These are phyloP conservation scores for Mythimna albipuncta DNA, from an alignment of 2,888 invertebrate species.

Conservation along the genomic window DNA sequence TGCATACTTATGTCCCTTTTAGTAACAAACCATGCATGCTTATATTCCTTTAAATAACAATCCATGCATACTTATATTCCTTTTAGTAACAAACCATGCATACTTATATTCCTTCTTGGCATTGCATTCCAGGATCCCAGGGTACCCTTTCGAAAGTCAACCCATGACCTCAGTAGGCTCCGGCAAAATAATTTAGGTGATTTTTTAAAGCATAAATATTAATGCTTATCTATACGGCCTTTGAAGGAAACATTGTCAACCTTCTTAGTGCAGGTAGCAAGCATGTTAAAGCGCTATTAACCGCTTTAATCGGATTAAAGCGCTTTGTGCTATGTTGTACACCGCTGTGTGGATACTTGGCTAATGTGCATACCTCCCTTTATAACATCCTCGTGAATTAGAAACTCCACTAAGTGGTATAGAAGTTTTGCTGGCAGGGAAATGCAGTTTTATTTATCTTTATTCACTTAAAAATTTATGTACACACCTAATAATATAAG, in stretches of 20 bases:
- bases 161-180: no score
- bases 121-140: no score
- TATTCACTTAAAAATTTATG: no score
- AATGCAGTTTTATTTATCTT: background rate
- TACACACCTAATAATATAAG: no score
- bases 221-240: background rate
- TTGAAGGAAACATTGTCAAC: slow-evolving; percentile 9
- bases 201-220: background rate
- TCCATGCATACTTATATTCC: no score
- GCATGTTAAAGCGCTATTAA: slow-evolving; percentile 56
- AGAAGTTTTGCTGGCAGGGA: slow-evolving; percentile 8
- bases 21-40: no score
- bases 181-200: background rate
- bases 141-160: no score
- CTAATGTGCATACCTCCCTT: slow-evolving; percentile 11
- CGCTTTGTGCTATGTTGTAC: slow-evolving; percentile 29
- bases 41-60: no score
- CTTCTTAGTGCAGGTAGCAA: slow-evolving; percentile 30
- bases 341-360: slow-evolving; percentile 23
- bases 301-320: slow-evolving; percentile 49
- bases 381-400: slow-evolving; percentile 17
- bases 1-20: no score
- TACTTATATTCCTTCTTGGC: no score
- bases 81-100: no score
- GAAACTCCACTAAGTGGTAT: background rate